Evolutionary conservation across 2,797 vertebrate genomes (phyloP).

Genomic region (Amphiprion clarkii): DNA sequence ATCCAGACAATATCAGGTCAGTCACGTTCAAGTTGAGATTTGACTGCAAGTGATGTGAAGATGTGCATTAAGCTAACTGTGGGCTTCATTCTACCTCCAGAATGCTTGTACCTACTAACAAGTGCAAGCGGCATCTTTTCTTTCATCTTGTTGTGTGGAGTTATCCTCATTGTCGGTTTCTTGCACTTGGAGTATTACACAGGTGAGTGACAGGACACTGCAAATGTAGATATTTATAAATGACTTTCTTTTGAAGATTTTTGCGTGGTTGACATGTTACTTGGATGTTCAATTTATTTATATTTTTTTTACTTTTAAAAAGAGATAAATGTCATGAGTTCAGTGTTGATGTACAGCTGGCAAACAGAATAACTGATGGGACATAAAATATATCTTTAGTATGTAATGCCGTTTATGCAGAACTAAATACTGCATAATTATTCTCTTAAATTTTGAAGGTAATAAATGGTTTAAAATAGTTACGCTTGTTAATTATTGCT

Average conservation of each 20-base stretch:
- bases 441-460: too few species aligned
- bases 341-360: neutral
- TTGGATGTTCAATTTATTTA: too few species aligned
- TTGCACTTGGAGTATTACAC: slow-evolving; percentile 93
- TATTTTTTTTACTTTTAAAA: too few species aligned
- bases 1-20: slow-evolving; percentile 90
- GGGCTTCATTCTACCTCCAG: slow-evolving; percentile 72
- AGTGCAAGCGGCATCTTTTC: slow-evolving; percentile 89
- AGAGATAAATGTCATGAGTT: neutral
- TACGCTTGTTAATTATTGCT: too few species aligned
- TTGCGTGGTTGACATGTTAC: too few species aligned
- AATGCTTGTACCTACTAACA: slow-evolving; percentile 85
- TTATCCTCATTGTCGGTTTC: slow-evolving; percentile 89
- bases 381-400: neutral
- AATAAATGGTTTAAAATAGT: too few species aligned
- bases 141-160: slow-evolving; percentile 88
- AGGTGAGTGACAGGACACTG: slow-evolving; percentile 81
- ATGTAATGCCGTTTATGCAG: neutral
- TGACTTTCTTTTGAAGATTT: too few species aligned
- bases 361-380: too few species aligned
- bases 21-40: slow-evolving; percentile 2
- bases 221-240: neutral
- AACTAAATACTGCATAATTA: too few species aligned
- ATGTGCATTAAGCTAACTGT: slow-evolving; percentile 4
- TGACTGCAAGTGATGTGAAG: neutral